Evolutionary conservation across 1,140 invertebrate genomes (phyloP).

Genomic region (Drosophila oshimai): DNA sequence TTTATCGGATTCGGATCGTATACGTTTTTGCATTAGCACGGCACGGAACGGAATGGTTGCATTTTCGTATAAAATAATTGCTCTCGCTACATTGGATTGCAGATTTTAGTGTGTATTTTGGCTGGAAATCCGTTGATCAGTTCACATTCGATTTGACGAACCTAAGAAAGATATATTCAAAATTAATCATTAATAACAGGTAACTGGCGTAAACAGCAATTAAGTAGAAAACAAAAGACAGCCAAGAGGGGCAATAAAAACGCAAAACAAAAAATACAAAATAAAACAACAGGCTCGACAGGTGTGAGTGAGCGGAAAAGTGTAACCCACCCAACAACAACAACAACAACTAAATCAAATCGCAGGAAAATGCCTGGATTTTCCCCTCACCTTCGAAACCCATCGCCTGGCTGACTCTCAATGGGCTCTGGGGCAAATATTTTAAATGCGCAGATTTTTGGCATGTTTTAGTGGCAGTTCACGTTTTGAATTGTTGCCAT

Average conservation of each 20-base stretch:
- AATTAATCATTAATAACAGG: constrained; percentile 51
- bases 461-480: constrained; percentile 80
- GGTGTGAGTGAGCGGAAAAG: constrained; percentile 23
- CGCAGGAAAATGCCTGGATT: constrained; percentile 65
- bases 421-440: constrained; percentile 80
- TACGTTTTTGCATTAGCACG: constrained; percentile 64
- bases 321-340: constrained; percentile 48
- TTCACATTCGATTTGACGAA: constrained; percentile 37
- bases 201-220: constrained; percentile 42
- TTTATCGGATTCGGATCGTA: constrained; percentile 55
- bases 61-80: constrained; percentile 27
- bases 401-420: constrained; percentile 63
- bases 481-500: constrained; percentile 77
- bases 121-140: not conserved
- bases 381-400: not conserved
- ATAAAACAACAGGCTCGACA: constrained; percentile 10
- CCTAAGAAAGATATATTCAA: constrained; percentile 53
- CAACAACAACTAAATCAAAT: constrained; percentile 78
- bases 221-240: constrained; percentile 40
- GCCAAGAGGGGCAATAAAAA: constrained; percentile 25
- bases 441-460: constrained; percentile 80
- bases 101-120: constrained; percentile 3
- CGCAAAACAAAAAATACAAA: constrained; percentile 17
- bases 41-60: constrained; percentile 73
- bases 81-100: not conserved